Evolutionary conservation across 2,113 vertebrate genomes (phyloP).

Genomic region (Laticauda laticaudata): DNA sequence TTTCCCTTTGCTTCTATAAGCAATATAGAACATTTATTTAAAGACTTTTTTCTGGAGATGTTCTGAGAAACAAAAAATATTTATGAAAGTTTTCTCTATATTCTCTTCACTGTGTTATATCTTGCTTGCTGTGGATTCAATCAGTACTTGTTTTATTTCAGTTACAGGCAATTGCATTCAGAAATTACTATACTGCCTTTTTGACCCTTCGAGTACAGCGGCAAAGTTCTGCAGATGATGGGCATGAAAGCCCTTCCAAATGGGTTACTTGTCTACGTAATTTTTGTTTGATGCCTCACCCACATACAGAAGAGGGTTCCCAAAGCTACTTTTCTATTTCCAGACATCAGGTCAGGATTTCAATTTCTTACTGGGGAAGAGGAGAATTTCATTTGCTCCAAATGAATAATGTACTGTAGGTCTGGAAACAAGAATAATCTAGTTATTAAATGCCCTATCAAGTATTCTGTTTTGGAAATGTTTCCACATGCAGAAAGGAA

Average conservation of each 20-base stretch:
- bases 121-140: background rate
- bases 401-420: background rate
- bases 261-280: conserved; percentile 82
- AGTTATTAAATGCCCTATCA: background rate
- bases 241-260: conserved; percentile 47
- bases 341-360: conserved; percentile 76
- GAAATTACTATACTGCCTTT: conserved; percentile 87
- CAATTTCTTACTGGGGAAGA: background rate
- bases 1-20: background rate
- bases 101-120: background rate
- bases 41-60: background rate
- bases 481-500: background rate
- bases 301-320: conserved; percentile 83
- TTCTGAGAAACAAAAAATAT: background rate
- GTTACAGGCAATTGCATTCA: conserved; percentile 82
- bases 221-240: conserved; percentile 47
- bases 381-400: background rate
- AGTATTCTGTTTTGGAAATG: background rate
- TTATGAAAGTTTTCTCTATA: background rate
- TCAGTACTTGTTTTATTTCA: conserved; percentile 44
- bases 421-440: background rate
- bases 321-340: conserved; percentile 82
- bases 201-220: conserved; percentile 78
- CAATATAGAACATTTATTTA: background rate
- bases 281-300: conserved; percentile 80